phyloP scores from a whole-genome alignment of 2,113 vertebrate species.

The Dromiciops gliroides region DNA sequence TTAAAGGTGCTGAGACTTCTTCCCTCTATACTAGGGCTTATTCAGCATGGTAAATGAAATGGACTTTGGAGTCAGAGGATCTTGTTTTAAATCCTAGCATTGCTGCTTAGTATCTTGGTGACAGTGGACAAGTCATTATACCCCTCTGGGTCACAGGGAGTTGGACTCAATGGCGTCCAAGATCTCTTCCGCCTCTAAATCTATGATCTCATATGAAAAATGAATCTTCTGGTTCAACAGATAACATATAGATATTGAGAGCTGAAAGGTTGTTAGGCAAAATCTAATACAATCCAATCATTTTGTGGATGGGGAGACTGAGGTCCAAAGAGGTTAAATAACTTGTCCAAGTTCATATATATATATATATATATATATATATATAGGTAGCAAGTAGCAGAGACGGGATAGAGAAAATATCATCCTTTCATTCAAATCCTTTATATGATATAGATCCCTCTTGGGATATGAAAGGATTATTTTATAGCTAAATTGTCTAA shows the following conservation, averaged over 20 bases:
- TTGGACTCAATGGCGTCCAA: not conserved
- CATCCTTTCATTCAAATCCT: no score
- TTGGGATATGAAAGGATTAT: not conserved
- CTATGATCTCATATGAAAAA: not conserved
- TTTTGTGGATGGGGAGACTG: not conserved
- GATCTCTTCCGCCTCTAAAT: not conserved
- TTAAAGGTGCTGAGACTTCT: not conserved
- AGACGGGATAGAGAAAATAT: not conserved
- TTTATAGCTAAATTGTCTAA: not conserved
- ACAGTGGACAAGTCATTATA: not conserved
- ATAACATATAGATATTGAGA: not conserved
- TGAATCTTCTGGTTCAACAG: not conserved
- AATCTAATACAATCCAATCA: not conserved
- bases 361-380: not conserved
- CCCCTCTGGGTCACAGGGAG: not conserved
- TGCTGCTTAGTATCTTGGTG: not conserved
- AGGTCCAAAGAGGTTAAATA: not conserved
- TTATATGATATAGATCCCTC: not conserved
- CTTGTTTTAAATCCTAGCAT: not conserved
- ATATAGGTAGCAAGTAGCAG: not conserved
- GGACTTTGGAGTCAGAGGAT: not conserved
- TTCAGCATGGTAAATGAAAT: not conserved
- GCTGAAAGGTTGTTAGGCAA: not conserved
- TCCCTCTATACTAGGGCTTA: not conserved
- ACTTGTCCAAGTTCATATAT: not conserved